A percentile compares a stretch with the other conserved stretches of the same genome.
Conservation (phyloP, 2,113 vertebrate genomes). For the Scopus umbretta region DNA sequence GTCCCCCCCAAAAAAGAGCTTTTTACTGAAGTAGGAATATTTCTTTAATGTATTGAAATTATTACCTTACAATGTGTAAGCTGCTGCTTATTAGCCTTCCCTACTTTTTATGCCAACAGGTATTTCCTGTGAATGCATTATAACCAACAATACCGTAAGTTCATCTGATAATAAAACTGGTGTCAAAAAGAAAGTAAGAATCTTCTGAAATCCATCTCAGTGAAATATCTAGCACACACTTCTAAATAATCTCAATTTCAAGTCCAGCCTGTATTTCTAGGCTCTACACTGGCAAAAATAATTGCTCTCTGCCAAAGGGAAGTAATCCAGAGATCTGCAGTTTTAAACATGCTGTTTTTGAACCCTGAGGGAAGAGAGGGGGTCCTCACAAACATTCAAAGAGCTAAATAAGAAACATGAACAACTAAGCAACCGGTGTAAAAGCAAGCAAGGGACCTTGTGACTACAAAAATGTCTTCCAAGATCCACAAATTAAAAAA, state of each 20-base stretch:
- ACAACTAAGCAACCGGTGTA: not conserved
- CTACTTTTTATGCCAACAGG: not conserved
- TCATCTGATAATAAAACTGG: not conserved
- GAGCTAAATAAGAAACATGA: not conserved
- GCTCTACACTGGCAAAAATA: not conserved
- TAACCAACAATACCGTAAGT: not conserved
- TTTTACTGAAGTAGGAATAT: not conserved
- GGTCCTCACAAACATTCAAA: not conserved
- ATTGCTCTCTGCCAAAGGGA: not conserved
- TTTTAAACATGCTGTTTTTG: not conserved
- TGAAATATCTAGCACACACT: not conserved
- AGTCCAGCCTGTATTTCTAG: not conserved
- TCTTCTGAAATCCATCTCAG: not conserved
- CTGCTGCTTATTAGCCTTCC: not conserved
- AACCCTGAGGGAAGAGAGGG: not conserved
- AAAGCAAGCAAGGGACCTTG: not conserved
- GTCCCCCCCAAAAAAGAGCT: not conserved
- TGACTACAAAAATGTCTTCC: not conserved
- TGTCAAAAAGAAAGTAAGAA: not conserved
- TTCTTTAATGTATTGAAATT: not conserved
- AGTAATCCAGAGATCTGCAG: not conserved
- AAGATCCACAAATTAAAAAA: not conserved
- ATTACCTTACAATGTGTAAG: not conserved
- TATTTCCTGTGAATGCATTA: not conserved
- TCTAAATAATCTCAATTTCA: not conserved